These are phyloP conservation scores for Struthio camelus DNA, from an alignment of 2,113 vertebrate genomes.

Conservation along the genomic window DNA sequence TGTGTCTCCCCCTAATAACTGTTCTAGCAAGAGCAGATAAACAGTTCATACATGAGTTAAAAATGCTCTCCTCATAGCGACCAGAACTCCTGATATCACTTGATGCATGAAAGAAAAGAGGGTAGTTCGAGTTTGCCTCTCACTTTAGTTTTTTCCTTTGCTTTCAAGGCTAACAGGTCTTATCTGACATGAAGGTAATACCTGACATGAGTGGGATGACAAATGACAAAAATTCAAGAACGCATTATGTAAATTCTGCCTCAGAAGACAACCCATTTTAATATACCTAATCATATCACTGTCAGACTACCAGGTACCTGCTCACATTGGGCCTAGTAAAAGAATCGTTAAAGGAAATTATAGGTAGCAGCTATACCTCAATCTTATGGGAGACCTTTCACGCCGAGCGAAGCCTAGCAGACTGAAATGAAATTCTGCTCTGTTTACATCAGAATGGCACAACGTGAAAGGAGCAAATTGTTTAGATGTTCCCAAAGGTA, in stretches of 20 bases:
- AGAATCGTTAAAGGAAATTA: rapidly evolving
- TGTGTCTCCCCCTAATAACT: background rate
- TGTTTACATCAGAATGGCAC: background rate
- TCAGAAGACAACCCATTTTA: background rate
- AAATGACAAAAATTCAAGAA: background rate
- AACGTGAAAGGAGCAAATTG: background rate
- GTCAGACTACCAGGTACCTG: background rate
- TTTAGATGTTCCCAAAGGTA: background rate
- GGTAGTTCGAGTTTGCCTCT: background rate
- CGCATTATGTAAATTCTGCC: background rate
- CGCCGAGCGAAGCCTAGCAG: background rate
- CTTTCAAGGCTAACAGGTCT: background rate
- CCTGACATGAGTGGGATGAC: rapidly evolving
- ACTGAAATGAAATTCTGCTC: background rate
- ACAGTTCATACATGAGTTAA: background rate
- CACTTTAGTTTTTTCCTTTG: background rate
- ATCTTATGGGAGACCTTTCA: background rate
- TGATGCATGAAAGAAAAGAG: background rate
- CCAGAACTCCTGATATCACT: background rate
- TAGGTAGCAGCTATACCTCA: background rate
- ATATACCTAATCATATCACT: background rate
- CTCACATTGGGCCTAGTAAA: background rate
- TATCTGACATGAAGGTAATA: background rate
- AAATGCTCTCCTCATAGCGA: background rate
- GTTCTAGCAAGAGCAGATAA: background rate